Evolutionary conservation across 2,797 vertebrate species (phyloP).

Genomic region (Prionace glauca): DNA sequence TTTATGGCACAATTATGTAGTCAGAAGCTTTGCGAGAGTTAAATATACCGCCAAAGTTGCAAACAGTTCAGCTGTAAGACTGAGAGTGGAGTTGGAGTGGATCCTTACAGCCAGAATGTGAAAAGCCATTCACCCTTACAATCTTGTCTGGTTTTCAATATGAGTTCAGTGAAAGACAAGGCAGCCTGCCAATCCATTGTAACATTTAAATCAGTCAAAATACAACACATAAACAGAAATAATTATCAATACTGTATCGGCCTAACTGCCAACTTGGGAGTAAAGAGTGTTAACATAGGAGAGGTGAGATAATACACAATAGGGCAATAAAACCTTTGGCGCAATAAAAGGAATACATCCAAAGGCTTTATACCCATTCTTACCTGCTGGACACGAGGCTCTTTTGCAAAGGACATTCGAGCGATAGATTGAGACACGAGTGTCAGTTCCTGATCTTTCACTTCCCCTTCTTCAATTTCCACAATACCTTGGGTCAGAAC

Average conservation of each 20-base stretch:
- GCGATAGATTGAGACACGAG: constrained; percentile 73
- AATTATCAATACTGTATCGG: not conserved
- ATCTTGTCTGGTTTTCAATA: not conserved
- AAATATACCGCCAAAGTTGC: no score
- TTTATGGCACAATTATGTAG: no score
- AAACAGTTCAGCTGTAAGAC: no score
- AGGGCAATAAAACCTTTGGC: not conserved
- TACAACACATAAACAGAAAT: not conserved
- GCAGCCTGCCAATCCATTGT: not conserved
- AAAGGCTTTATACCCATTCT: constrained; percentile 41
- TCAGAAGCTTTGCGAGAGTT: no score
- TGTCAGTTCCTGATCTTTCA: constrained; percentile 74
- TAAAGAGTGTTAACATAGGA: not conserved
- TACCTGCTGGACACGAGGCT: constrained; percentile 84
- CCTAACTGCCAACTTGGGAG: not conserved
- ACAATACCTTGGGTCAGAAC: constrained; percentile 64
- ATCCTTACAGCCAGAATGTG: not conserved
- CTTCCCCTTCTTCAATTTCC: constrained; percentile 89
- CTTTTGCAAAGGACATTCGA: constrained; percentile 82
- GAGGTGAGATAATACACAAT: not conserved
- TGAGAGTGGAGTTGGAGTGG: not conserved
- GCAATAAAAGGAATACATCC: not conserved
- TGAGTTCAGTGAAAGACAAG: no score
- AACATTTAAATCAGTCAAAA: no score
- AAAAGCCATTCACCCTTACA: not conserved